Evolutionary conservation across 2,888 invertebrate species (phyloP).

Genomic region (Philereme vetulata): DNA sequence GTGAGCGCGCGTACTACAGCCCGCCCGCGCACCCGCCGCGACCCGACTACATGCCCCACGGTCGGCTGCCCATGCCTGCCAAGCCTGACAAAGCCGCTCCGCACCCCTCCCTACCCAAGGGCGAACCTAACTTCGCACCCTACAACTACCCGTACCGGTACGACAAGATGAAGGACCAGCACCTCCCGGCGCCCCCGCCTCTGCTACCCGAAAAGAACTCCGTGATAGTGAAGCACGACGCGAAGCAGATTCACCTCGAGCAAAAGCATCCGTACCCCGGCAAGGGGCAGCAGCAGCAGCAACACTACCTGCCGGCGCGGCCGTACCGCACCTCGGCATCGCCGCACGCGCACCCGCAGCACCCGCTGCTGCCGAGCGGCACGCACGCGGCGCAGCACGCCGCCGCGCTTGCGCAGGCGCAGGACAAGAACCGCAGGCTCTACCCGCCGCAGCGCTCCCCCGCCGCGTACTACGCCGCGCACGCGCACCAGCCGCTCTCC

Average conservation of each 20-base stretch:
- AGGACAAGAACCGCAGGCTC: conserved; percentile 88
- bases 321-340: conserved; percentile 77
- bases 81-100: conserved; percentile 66
- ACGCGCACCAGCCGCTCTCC: conserved; percentile 64
- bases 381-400: conserved; percentile 70
- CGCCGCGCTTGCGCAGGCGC: conserved; percentile 60
- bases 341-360: conserved; percentile 65
- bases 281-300: conserved; percentile 75
- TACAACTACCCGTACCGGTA: conserved; percentile 87
- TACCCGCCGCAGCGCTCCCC: conserved; percentile 84
- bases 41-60: conserved; percentile 57
- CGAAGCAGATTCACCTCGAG: conserved; percentile 85
- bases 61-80: conserved; percentile 59
- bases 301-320: conserved; percentile 80
- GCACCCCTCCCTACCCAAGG: conserved; percentile 79
- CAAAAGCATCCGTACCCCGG: conserved; percentile 84
- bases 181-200: conserved; percentile 87
- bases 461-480: conserved; percentile 70
- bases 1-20: conserved; percentile 48
- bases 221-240: conserved; percentile 91
- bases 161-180: conserved; percentile 85
- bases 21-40: conserved; percentile 48
- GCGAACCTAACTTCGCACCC: conserved; percentile 87
- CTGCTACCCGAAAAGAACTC: conserved; percentile 89
- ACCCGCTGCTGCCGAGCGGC: conserved; percentile 59